Percentiles rank a stretch among this genome's conserved stretches.
These are phyloP conservation scores for Siphamia tubifer DNA, from an alignment of 2,113 vertebrate species.

Conservation along the genomic window DNA sequence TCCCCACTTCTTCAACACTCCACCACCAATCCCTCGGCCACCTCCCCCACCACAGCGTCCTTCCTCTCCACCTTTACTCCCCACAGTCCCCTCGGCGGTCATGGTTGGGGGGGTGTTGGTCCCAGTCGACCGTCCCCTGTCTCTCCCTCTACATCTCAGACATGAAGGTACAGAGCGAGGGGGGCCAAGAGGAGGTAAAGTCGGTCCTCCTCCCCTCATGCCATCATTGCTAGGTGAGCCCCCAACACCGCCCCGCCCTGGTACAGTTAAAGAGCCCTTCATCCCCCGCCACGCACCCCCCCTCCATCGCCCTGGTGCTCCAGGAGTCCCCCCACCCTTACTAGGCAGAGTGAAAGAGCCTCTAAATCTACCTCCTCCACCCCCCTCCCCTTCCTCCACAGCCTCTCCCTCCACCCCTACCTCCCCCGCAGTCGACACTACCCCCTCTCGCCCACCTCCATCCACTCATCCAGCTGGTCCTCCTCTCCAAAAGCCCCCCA, in stretches of 20 bases:
- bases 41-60: constrained; percentile 65
- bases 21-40: constrained; percentile 60
- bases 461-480: constrained; percentile 9
- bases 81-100: constrained; percentile 63
- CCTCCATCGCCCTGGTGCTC: constrained; percentile 74
- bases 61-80: constrained; percentile 40
- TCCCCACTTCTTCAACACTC: constrained; percentile 57
- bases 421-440: constrained; percentile 66
- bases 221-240: constrained; percentile 70
- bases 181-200: constrained; percentile 49
- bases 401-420: constrained; percentile 62
- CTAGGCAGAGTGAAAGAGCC: constrained; percentile 81
- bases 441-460: constrained; percentile 4
- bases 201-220: constrained; percentile 64
- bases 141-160: constrained; percentile 55
- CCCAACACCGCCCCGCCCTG: constrained; percentile 77
- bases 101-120: constrained; percentile 81
- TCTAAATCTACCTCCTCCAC: constrained; percentile 57
- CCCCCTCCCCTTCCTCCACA: constrained; percentile 57
- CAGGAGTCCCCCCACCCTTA: constrained; percentile 74
- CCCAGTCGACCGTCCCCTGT: constrained; percentile 66
- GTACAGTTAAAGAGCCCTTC: constrained; percentile 88
- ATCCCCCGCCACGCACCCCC: constrained; percentile 73
- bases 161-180: constrained; percentile 58
- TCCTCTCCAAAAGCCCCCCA: constrained; percentile 47